Conservation (phyloP, 2,113 vertebrate species). For the Daboia siamensis region DNA sequence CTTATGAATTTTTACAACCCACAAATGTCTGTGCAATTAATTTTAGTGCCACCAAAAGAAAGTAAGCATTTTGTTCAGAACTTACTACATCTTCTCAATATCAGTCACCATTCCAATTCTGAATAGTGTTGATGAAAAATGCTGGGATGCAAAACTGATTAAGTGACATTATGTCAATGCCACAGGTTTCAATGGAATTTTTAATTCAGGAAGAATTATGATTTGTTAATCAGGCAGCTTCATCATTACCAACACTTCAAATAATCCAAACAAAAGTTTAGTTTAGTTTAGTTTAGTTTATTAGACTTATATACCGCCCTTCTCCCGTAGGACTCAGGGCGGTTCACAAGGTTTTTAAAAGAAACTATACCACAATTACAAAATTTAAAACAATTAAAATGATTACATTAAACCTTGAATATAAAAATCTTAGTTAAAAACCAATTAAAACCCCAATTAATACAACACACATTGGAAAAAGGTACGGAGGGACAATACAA, state of each 20-base stretch:
- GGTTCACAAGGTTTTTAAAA: too few species aligned
- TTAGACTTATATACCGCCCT: too few species aligned
- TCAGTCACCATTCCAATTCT: neutral
- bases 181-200: neutral
- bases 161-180: neutral
- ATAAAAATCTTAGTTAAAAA: too few species aligned
- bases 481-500: too few species aligned
- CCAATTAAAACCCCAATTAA: too few species aligned
- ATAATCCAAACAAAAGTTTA: neutral
- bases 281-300: too few species aligned
- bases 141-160: neutral
- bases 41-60: neutral
- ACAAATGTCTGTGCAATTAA: neutral
- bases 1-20: neutral
- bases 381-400: too few species aligned
- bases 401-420: too few species aligned
- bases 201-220: neutral
- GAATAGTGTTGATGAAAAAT: neutral
- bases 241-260: neutral
- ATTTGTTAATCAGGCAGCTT: neutral
- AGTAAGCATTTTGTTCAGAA: neutral
- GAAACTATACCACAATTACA: too few species aligned
- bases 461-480: too few species aligned
- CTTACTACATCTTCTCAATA: neutral
- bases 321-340: too few species aligned